These are phyloP conservation scores for Clistopyga incitator DNA, from an alignment of 2,888 invertebrate species.

Conservation along the genomic window DNA sequence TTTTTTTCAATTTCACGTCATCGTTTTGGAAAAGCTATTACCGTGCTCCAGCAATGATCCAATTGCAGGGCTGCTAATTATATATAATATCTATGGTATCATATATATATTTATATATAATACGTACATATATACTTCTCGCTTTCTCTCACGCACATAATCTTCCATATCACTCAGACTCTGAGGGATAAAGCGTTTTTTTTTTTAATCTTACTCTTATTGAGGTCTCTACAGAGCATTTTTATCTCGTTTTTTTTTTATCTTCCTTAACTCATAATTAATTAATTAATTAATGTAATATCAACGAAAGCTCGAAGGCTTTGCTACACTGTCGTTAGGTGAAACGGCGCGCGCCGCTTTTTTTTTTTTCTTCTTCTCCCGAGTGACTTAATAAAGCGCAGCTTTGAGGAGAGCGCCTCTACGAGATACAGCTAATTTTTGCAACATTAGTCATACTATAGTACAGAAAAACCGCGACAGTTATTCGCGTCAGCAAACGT, in stretches of 20 bases:
- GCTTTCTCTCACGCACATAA: slow-evolving; percentile 48
- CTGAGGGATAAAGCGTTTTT: slow-evolving; percentile 63
- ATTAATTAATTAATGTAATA: slow-evolving; percentile 57
- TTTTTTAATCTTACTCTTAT: slow-evolving; percentile 32
- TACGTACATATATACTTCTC: slow-evolving; percentile 28
- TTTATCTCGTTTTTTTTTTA: slow-evolving; percentile 6
- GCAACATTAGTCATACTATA: slow-evolving; percentile 45
- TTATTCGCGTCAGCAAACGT: slow-evolving; percentile 41
- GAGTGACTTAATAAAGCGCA: slow-evolving; percentile 33
- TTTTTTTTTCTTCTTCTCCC: background rate
- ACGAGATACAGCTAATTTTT: slow-evolving; percentile 50
- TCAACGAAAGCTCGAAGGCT: slow-evolving; percentile 63
- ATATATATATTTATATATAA: slow-evolving; percentile 42
- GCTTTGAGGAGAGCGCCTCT: slow-evolving; percentile 51
- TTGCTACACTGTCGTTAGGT: slow-evolving; percentile 47
- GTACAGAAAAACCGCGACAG: slow-evolving; percentile 54
- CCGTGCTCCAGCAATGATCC: slow-evolving; percentile 64
- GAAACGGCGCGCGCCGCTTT: slow-evolving; percentile 21
- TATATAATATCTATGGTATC: slow-evolving; percentile 36
- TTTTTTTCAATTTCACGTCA: slow-evolving; percentile 12
- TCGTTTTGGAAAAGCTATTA: slow-evolving; percentile 64
- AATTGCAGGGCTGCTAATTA: slow-evolving; percentile 51
- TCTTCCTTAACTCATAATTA: slow-evolving; percentile 17
- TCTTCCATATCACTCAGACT: slow-evolving; percentile 58
- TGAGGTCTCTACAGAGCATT: slow-evolving; percentile 51